A percentile compares a stretch with the other conserved stretches of the same genome.
Conservation (phyloP, 2,113 vertebrate genomes). For the Alethe castanea region DNA sequence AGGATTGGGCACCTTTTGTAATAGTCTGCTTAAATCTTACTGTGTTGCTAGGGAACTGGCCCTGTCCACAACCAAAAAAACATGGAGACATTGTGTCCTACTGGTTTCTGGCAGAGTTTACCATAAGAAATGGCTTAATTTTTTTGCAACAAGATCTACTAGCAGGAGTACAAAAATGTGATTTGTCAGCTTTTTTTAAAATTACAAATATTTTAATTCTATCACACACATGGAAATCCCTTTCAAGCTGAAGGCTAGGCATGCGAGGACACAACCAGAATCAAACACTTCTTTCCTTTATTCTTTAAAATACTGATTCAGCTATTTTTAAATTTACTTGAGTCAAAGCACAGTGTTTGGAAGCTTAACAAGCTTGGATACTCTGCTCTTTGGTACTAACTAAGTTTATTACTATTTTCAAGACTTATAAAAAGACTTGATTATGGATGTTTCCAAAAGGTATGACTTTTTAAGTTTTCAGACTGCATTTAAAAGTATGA, state of each 20-base stretch:
- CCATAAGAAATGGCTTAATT: neutral
- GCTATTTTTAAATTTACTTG: slow-evolving; percentile 35
- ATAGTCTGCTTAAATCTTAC: neutral
- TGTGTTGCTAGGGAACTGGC: slow-evolving; percentile 14
- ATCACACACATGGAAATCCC: neutral
- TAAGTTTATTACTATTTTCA: neutral
- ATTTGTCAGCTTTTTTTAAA: neutral
- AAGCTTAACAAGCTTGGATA: neutral
- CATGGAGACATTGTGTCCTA: neutral
- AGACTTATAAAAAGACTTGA: neutral
- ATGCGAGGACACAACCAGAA: neutral
- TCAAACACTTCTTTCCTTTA: neutral
- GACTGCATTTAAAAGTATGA: neutral
- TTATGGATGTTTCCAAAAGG: neutral
- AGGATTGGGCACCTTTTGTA: slow-evolving; percentile 21
- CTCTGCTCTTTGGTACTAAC: neutral
- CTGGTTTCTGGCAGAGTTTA: slow-evolving; percentile 18
- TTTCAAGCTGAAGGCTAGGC: neutral
- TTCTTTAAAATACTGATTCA: neutral
- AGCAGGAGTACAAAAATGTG: neutral
- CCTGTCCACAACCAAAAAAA: neutral
- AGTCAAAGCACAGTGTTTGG: neutral
- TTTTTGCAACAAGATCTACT: neutral
- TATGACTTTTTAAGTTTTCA: neutral
- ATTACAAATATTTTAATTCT: slow-evolving; percentile 30